phyloP scores from a whole-genome alignment of 2,113 vertebrate genomes.

The Xiphias gladius region DNA sequence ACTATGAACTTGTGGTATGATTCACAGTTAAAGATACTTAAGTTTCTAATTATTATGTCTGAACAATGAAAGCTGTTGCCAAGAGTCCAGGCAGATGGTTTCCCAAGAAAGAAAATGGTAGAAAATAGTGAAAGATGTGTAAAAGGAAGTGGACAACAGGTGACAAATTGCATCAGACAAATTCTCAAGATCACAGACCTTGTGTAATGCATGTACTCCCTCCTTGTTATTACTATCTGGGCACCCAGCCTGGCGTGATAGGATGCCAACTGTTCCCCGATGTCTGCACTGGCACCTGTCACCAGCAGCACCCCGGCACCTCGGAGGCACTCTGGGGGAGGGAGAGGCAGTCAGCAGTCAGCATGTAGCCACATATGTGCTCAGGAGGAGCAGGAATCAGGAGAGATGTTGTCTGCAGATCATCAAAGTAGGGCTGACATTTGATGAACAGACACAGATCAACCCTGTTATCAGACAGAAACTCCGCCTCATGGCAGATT shows the following conservation, averaged over 20 bases:
- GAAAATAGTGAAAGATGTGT: constrained; percentile 57
- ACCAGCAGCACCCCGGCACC: constrained; percentile 81
- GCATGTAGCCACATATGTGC: constrained; percentile 68
- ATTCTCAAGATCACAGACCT: constrained; percentile 79
- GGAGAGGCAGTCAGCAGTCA: constrained; percentile 48
- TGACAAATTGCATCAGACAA: constrained; percentile 64
- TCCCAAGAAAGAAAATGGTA: constrained; percentile 31
- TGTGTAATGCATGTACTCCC: constrained; percentile 76
- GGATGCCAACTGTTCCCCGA: constrained; percentile 89
- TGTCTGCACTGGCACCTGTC: constrained; percentile 85
- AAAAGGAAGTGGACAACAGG: constrained; percentile 73
- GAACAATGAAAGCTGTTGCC: constrained; percentile 35
- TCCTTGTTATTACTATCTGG: constrained; percentile 85
- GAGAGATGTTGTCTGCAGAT: constrained; percentile 32
- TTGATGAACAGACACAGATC: constrained; percentile 35
- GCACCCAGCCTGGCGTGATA: constrained; percentile 83
- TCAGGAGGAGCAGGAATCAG: constrained; percentile 51
- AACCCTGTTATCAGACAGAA: constrained; percentile 30
- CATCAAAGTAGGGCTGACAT: constrained; percentile 52
- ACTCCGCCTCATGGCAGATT: constrained; percentile 42
- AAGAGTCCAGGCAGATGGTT: constrained; percentile 46
- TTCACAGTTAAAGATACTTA: constrained; percentile 18
- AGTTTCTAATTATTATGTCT: constrained; percentile 14
- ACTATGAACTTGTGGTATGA: constrained; percentile 12
- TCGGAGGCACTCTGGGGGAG: constrained; percentile 73